Conservation (phyloP, 2,797 vertebrate species). For the Avahi laniger region DNA sequence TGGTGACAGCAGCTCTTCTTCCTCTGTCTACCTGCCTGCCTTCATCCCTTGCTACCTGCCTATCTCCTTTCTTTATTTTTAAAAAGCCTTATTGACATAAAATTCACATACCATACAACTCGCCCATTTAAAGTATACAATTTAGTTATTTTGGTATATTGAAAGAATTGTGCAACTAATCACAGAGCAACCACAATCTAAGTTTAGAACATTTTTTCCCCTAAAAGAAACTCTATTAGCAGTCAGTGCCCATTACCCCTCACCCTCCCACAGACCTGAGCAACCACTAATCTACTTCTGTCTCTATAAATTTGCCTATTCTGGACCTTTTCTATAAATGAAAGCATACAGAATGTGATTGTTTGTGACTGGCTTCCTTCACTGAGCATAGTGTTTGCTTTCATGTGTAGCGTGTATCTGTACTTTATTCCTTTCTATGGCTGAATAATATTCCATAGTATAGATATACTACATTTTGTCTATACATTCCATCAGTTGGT, state of each 20-base stretch:
- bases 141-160: neutral
- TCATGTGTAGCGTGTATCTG: neutral
- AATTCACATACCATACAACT: neutral
- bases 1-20: too few species aligned
- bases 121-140: neutral
- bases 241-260: neutral
- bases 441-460: neutral
- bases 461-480: neutral
- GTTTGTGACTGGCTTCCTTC: slow-evolving; percentile 34
- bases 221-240: neutral
- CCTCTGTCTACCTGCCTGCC: neutral
- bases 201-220: neutral
- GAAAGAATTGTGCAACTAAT: neutral
- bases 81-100: neutral
- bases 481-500: neutral
- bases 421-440: neutral
- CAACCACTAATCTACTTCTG: neutral
- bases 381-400: neutral
- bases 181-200: neutral
- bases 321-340: neutral
- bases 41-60: neutral
- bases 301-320: slow-evolving; percentile 11
- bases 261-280: neutral
- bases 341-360: neutral
- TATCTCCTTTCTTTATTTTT: neutral